Evolutionary conservation across 2,113 vertebrate species (phyloP).

Genomic region (Sinocyclocheilus anshuiensis): DNA sequence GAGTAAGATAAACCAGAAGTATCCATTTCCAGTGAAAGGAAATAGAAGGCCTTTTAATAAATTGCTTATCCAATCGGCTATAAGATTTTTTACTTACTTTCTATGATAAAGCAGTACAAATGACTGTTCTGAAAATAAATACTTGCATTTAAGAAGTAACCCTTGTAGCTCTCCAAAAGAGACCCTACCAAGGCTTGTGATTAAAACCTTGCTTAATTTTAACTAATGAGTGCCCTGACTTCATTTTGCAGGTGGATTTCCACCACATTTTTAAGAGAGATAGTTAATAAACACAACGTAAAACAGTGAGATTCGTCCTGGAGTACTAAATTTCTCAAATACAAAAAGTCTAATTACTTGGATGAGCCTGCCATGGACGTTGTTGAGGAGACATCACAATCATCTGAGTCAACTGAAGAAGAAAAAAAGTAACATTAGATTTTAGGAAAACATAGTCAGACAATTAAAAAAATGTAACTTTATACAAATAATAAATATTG

Average conservation of each 20-base stretch:
- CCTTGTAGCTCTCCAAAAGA: neutral
- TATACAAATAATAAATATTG: neutral
- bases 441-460: conserved; percentile 48
- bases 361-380: conserved; percentile 66
- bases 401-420: conserved; percentile 72
- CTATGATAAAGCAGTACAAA: neutral
- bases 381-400: conserved; percentile 66
- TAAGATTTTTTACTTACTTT: neutral
- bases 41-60: too few relatives aligned
- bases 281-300: neutral
- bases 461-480: conserved; percentile 10
- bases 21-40: neutral
- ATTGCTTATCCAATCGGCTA: neutral
- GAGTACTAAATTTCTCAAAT: neutral
- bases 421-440: conserved; percentile 38
- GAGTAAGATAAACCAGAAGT: neutral
- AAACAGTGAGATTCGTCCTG: neutral
- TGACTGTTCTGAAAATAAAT: too few relatives aligned
- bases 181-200: neutral
- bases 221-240: neutral
- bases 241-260: neutral
- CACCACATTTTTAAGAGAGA: neutral
- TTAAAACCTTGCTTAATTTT: neutral
- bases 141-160: neutral
- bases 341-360: conserved; percentile 70